A percentile compares a stretch with the other conserved stretches of the same genome.
These are phyloP conservation scores for Numida meleagris DNA, from an alignment of 2,113 vertebrate species.

Conservation along the genomic window DNA sequence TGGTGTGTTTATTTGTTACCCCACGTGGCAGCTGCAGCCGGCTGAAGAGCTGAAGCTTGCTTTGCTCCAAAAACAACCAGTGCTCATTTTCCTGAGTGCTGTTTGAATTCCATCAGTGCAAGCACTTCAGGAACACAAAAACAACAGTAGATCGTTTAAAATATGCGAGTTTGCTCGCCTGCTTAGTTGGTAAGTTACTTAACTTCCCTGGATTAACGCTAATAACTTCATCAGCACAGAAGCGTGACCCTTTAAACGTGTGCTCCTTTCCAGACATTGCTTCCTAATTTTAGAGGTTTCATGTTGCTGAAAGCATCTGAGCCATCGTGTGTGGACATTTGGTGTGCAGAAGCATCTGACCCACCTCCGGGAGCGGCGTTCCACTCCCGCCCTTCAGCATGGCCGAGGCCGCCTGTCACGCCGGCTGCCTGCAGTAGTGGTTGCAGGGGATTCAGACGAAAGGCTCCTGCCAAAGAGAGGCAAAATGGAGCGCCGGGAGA, in stretches of 20 bases:
- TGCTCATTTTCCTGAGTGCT: not conserved
- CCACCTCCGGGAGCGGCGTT: constrained; percentile 75
- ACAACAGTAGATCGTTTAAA: constrained; percentile 47
- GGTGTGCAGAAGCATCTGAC: constrained; percentile 82
- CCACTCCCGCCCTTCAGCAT: constrained; percentile 77
- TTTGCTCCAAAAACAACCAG: not conserved
- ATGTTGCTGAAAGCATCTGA: constrained; percentile 87
- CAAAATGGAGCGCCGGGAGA: constrained; percentile 83
- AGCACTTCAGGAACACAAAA: constrained; percentile 17
- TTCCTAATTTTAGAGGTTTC: constrained; percentile 87
- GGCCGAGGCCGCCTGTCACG: constrained; percentile 67
- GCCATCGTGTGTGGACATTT: constrained; percentile 76
- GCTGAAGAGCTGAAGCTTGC: constrained; percentile 26
- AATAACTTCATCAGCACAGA: constrained; percentile 55
- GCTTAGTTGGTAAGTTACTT: constrained; percentile 71
- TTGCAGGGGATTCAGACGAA: constrained; percentile 18
- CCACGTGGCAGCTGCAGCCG: constrained; percentile 14
- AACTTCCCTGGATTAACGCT: constrained; percentile 66
- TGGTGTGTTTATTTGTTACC: constrained; percentile 76
- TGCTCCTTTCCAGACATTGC: constrained; percentile 71
- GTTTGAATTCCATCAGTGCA: constrained; percentile 24
- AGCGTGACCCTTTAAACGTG: constrained; percentile 65
- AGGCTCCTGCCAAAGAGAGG: constrained; percentile 36
- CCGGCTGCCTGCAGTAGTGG: constrained; percentile 49
- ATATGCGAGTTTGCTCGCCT: constrained; percentile 58